These are phyloP conservation scores for Potorous gilbertii DNA, from an alignment of 2,797 vertebrate genomes.

Conservation along the genomic window DNA sequence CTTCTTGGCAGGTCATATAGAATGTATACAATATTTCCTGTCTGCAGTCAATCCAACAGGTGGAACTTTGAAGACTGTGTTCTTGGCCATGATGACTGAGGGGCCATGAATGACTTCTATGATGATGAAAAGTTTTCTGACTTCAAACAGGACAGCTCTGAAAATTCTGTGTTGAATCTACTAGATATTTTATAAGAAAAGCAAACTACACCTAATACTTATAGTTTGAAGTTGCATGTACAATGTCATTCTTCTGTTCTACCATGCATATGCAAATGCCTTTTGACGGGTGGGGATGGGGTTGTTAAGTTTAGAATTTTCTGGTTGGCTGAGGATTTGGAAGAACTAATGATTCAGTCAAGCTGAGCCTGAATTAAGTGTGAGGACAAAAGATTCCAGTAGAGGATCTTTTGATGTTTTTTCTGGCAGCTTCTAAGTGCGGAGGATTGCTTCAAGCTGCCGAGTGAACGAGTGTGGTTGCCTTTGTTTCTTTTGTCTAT, in stretches of 20 bases:
- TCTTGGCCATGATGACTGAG: background rate
- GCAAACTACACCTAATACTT: background rate
- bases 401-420: slow-evolving; percentile 1
- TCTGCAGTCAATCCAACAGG: background rate
- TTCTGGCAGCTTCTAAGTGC: background rate
- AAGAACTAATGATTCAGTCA: background rate
- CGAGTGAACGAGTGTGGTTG: background rate
- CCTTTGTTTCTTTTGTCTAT: background rate
- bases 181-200: background rate
- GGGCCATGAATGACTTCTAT: background rate
- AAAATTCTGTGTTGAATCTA: background rate
- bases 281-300: background rate
- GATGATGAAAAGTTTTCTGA: background rate
- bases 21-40: background rate
- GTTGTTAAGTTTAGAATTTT: background rate
- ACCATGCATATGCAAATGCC: background rate
- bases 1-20: background rate
- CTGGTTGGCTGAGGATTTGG: background rate
- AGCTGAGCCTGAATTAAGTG: background rate
- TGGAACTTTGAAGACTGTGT: background rate
- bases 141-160: background rate
- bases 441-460: background rate
- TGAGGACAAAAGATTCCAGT: background rate
- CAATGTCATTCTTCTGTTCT: background rate
- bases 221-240: background rate